Conservation (phyloP, 2,113 vertebrate genomes). For the Desmodus rotundus region DNA sequence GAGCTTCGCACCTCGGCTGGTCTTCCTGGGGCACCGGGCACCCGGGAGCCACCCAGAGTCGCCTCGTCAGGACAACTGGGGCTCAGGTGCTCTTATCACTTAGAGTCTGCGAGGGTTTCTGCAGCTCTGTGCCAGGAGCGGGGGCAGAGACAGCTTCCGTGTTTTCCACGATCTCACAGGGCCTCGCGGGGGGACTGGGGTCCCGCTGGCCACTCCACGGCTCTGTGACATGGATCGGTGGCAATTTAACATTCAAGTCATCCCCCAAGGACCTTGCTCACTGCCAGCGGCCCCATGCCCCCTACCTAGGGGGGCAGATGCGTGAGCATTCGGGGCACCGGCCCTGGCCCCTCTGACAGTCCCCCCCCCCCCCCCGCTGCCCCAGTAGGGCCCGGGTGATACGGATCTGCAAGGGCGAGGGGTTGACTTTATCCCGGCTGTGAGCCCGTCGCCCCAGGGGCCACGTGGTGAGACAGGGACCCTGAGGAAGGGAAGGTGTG, state of each 20-base stretch:
- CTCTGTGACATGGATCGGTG: not conserved
- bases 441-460: not conserved
- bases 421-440: rapidly evolving
- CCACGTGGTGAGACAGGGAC: rapidly evolving
- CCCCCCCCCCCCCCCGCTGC: rapidly evolving
- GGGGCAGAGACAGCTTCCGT: rapidly evolving
- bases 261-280: not conserved
- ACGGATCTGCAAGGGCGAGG: rapidly evolving
- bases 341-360: rapidly evolving
- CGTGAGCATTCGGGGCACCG: rapidly evolving
- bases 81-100: too few species aligned
- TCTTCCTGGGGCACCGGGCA: not conserved
- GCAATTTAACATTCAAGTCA: not conserved
- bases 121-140: not conserved
- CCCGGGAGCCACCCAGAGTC: too few species aligned
- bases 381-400: not conserved
- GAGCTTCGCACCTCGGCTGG: not conserved
- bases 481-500: not conserved
- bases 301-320: not conserved
- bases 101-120: not conserved
- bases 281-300: not conserved
- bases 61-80: not conserved
- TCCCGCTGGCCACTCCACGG: not conserved
- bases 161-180: not conserved
- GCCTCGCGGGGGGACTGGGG: not conserved